Conservation (phyloP, 2,797 vertebrate species). For the Babyrousa celebensis region DNA sequence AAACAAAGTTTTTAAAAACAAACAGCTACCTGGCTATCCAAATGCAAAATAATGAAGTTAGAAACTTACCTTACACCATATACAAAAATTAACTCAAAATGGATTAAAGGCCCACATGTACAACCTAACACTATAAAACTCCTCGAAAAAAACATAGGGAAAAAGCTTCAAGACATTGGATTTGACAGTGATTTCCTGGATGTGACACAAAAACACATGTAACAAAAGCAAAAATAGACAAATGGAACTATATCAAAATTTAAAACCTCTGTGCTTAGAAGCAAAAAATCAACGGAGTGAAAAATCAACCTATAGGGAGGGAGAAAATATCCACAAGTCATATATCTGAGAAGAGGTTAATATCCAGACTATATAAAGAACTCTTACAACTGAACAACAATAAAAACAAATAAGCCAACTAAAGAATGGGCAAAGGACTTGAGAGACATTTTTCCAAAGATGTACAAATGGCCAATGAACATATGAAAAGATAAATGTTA, state of each 20-base stretch:
- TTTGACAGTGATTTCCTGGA: neutral
- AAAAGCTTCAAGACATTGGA: neutral
- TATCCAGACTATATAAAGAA: neutral
- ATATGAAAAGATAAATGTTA: neutral
- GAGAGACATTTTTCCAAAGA: neutral
- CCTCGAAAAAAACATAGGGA: neutral
- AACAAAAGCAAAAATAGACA: slow-evolving; percentile 37
- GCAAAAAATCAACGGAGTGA: neutral
- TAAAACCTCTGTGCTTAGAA: neutral
- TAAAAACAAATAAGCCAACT: neutral
- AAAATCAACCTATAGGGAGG: neutral
- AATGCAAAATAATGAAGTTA: neutral
- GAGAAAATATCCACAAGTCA: slow-evolving; percentile 29
- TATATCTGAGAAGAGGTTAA: neutral
- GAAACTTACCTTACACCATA: neutral
- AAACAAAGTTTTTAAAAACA: slow-evolving; percentile 65
- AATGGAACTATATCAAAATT: neutral
- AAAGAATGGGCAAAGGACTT: neutral
- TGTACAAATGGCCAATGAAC: neutral
- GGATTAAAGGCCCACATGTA: neutral
- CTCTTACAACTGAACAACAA: slow-evolving; percentile 29
- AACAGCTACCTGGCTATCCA: neutral
- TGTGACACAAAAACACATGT: neutral
- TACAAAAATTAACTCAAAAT: slow-evolving; percentile 58
- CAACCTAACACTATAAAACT: neutral